Conservation (phyloP, 2,888 invertebrate species). For the Luffia ferchaultella region DNA sequence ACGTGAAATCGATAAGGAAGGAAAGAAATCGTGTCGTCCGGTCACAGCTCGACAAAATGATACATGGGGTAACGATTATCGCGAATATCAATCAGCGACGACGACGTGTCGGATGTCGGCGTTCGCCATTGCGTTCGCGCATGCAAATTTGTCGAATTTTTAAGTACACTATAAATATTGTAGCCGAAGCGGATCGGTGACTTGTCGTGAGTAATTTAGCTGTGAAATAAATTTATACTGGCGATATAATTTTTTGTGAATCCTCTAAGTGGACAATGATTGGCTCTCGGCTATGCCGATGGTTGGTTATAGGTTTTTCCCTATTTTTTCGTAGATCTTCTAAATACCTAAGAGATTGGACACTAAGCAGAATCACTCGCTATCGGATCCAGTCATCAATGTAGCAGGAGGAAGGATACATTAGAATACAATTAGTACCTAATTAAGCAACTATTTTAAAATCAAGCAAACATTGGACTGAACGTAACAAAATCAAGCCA, state of each 20-base stretch:
- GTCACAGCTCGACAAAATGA: constrained; percentile 35
- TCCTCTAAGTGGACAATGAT: constrained; percentile 21
- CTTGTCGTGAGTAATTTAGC: neutral
- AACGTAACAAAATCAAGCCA: too few species aligned
- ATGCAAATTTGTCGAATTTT: constrained; percentile 22
- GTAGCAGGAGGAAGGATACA: too few species aligned
- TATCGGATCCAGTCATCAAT: too few species aligned
- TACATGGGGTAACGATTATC: constrained; percentile 25
- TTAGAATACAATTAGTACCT: too few species aligned
- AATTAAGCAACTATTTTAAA: too few species aligned
- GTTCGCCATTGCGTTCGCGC: constrained; percentile 21
- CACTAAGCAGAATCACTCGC: too few species aligned
- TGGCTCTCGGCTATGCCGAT: too few species aligned
- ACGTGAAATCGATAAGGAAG: constrained; percentile 3
- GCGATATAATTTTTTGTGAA: neutral
- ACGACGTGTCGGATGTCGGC: constrained; percentile 19
- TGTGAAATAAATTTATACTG: neutral
- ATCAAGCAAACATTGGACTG: too few species aligned
- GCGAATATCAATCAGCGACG: constrained; percentile 30
- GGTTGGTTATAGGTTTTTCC: too few species aligned
- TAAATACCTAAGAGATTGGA: too few species aligned
- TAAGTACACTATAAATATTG: neutral
- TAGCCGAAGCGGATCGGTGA: too few species aligned
- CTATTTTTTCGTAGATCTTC: too few species aligned
- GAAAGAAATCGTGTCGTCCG: constrained; percentile 22